Conservation (phyloP, 2,113 vertebrate genomes). For the Phyllopteryx taeniolatus region DNA sequence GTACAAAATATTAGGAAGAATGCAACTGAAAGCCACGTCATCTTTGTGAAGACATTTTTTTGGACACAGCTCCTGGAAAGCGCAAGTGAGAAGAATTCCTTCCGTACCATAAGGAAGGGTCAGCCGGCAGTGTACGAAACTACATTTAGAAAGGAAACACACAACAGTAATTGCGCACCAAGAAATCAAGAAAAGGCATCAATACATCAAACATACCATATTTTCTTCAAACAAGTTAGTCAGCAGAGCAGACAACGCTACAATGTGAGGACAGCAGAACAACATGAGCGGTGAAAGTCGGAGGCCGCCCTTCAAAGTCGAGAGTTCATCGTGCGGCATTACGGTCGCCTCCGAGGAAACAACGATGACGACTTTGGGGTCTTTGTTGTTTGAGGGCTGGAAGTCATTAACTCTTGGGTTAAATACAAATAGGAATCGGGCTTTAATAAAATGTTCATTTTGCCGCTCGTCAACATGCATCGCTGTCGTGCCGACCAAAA, state of each 20-base stretch:
- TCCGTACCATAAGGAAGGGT: constrained; percentile 9
- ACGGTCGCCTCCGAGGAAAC: background rate
- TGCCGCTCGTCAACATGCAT: background rate
- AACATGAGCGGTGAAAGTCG: background rate
- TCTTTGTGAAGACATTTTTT: background rate
- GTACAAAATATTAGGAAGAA: background rate
- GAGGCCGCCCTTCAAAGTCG: background rate
- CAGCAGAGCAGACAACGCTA: constrained; percentile 4
- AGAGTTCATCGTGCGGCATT: background rate
- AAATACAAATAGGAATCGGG: background rate
- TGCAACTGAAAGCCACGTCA: background rate
- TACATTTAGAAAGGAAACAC: background rate
- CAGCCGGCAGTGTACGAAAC: background rate
- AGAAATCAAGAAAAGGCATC: constrained; percentile 1
- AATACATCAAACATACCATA: background rate
- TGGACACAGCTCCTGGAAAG: background rate
- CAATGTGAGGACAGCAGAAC: background rate
- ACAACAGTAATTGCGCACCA: background rate
- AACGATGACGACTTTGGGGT: background rate
- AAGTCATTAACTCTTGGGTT: too few species aligned
- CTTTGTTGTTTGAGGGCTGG: background rate
- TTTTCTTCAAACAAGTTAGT: background rate
- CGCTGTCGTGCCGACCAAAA: background rate
- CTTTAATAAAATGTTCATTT: background rate
- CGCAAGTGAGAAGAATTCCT: background rate